Base-by-base conservation (phyloP, 1,140 invertebrate genomes). In the Hylaeus anthracinus region DNA sequence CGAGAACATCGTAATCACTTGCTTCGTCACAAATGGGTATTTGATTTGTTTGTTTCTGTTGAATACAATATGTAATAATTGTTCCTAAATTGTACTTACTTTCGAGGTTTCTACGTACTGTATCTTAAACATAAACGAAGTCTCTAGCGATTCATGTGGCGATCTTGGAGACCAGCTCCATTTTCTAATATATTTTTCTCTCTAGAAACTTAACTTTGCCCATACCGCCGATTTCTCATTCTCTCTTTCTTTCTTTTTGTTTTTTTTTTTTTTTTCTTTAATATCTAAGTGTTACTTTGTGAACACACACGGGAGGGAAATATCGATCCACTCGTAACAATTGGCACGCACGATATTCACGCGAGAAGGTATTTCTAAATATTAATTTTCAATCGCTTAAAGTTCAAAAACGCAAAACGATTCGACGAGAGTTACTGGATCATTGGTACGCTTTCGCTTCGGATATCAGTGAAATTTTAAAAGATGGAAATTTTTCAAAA, bases 91-190 rank as follows among this genome's bases (percentile, higher is more conserved):
- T 80, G 79, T 80, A 80, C 79, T 80, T 80, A 75, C 64, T 69
- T 75, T 80, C 72, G 63, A 80, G 53, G 71, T 75, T 75, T 61
- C 79, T 80, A 77, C 70, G 51, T 73, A 82, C n/a, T 51, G 45
- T 76, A 71, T 65, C 67, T 83, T 80, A 83, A 72, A 84, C 45
- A 60, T 72, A 74, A 81, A 65, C 63, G 70, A 81, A 72, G 73
- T 86, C 63, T 72, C 72, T 79, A 79, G 84, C 69, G 79, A 86
- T 81, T 82, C 41, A 60, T 60, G 58, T 56, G 63, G 71, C 74
- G 72, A 72, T 71, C n/a, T 60, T 76, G 86, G 86, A 87, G 86
- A 53, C 85, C 85, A 88, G 85, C 86, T 87, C 85, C 79, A 64
- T 63, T 48, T 75, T 39, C 37, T 71, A 48, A 72, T 72, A 79